Evolutionary conservation across 2,888 invertebrate genomes (phyloP), one percentile per base, ranked within the genome.

Genomic region (Neelides folsomi): DNA sequence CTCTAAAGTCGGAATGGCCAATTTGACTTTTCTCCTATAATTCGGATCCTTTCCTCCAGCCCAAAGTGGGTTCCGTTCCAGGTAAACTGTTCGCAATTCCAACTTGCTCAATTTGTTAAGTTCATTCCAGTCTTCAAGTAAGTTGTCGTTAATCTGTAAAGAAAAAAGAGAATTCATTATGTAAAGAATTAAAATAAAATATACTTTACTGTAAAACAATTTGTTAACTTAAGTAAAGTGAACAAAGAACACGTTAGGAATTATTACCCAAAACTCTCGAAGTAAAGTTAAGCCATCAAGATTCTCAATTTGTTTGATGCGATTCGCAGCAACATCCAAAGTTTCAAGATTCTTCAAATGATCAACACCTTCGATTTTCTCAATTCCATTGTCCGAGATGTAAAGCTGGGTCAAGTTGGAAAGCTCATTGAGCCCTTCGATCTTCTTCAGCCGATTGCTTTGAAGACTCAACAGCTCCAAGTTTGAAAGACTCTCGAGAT

Each of bases 181-280:
- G n/a, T n/a, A n/a, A n/a, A n/a, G n/a, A n/a, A n/a, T n/a, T n/a
- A n/a, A n/a, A n/a, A n/a, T n/a, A n/a, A n/a, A n/a, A n/a, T n/a
- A n/a, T n/a, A n/a, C n/a, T n/a, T n/a, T n/a, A n/a, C n/a, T n/a
- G n/a, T n/a, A n/a, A n/a, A n/a, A n/a, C n/a, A n/a, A n/a, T n/a
- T n/a, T n/a, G n/a, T n/a, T n/a, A n/a, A n/a, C n/a, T n/a, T n/a
- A n/a, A n/a, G n/a, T n/a, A n/a, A n/a, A n/a, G n/a, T n/a, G n/a
- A n/a, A n/a, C n/a, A n/a, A n/a, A n/a, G n/a, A n/a, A n/a, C n/a
- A n/a, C n/a, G n/a, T n/a, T n/a, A n/a, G n/a, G n/a, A n/a, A n/a
- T n/a, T n/a, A n/a, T 75, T 72, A 93, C 90, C 98, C 98, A 98
- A 66, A 99, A 79, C 71, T 98, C 98, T 67, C 89, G 83, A 58